phyloP scores from a whole-genome alignment of 1,140 invertebrate genomes.

The Brachionus rubens region DNA sequence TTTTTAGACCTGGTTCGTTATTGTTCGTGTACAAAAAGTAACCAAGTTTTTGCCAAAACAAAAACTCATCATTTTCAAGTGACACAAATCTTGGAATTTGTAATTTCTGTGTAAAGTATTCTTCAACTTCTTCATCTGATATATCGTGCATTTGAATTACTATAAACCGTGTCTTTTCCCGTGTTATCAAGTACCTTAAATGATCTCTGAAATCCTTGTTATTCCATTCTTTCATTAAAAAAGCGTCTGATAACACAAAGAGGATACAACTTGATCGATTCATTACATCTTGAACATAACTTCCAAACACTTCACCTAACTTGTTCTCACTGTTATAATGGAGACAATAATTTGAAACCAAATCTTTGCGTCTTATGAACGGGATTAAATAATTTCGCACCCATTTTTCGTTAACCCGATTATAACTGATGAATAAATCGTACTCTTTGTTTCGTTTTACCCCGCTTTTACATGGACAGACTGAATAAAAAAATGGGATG shows the following conservation, averaged over 20 bases:
- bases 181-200: neutral
- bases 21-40: constrained; percentile 41
- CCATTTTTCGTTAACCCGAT: constrained; percentile 22
- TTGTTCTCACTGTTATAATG: constrained; percentile 26
- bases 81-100: constrained; percentile 39
- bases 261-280: constrained; percentile 13
- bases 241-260: constrained; percentile 32
- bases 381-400: neutral
- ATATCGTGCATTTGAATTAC: constrained; percentile 33
- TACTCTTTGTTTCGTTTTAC: constrained; percentile 9
- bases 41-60: constrained; percentile 23
- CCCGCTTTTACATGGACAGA: constrained; percentile 42
- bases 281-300: constrained; percentile 29
- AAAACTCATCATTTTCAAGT: constrained; percentile 36
- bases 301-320: neutral
- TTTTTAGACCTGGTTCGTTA: too few species aligned
- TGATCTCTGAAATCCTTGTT: neutral
- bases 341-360: neutral
- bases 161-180: neutral
- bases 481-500: constrained; percentile 25
- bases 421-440: constrained; percentile 44
- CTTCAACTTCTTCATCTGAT: constrained; percentile 34
- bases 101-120: constrained; percentile 25
- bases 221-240: constrained; percentile 44
- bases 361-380: constrained; percentile 8